phyloP scores from a whole-genome alignment of 2,888 invertebrate genomes.

The Diloba caeruleocephala region DNA sequence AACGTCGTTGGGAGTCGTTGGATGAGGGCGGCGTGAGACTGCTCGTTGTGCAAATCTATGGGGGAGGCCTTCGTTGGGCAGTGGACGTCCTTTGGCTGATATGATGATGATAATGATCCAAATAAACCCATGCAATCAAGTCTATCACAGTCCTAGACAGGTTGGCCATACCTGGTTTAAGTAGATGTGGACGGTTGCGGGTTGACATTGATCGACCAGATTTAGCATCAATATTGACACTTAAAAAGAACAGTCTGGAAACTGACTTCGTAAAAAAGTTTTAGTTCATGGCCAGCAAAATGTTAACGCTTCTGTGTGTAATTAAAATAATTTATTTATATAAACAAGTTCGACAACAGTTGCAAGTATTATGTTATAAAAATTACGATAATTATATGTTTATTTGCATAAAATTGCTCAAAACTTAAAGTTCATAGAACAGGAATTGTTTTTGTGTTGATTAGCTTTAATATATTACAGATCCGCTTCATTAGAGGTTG shows the following conservation, averaged over 20 bases:
- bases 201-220: no score
- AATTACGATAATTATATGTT: conserved; percentile 44
- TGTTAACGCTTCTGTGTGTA: conserved; percentile 41
- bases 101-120: no score
- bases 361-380: conserved; percentile 45
- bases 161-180: no score
- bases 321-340: conserved; percentile 43
- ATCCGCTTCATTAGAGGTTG: conserved; percentile 9
- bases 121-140: no score
- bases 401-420: conserved; percentile 49
- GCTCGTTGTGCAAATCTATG: no score
- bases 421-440: conserved; percentile 30
- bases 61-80: no score
- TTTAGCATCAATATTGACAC: neutral
- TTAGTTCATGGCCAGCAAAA: conserved; percentile 46
- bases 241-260: conserved; percentile 1
- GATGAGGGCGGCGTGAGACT: no score
- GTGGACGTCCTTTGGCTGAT: no score
- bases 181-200: no score
- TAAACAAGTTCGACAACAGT: conserved; percentile 34
- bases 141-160: no score
- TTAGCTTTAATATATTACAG: conserved; percentile 11
- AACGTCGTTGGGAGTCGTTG: no score
- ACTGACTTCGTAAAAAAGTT: conserved; percentile 22
- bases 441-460: conserved; percentile 19